These are phyloP conservation scores for Tetragonula clypearis DNA, from an alignment of 1,140 invertebrate species.

Conservation along the genomic window DNA sequence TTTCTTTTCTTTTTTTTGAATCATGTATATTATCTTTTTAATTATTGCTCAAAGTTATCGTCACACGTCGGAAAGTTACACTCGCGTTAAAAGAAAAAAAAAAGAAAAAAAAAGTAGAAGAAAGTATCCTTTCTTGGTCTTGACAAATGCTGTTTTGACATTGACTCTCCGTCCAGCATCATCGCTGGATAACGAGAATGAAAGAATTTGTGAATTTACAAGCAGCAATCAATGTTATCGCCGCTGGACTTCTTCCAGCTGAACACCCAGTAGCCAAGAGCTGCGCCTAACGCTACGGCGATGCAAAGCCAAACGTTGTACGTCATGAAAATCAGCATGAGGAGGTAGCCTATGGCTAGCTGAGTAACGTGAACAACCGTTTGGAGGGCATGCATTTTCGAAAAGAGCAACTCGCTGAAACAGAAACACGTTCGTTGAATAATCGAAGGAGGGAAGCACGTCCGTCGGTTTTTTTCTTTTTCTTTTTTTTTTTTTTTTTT, in stretches of 20 bases:
- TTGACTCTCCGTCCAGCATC: neutral
- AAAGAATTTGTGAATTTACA: slow-evolving; percentile 15
- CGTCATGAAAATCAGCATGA: slow-evolving; percentile 91
- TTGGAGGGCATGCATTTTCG: slow-evolving; percentile 83
- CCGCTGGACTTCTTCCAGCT: slow-evolving; percentile 83
- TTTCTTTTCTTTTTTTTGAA: too few relatives aligned
- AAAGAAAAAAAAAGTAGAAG: too few relatives aligned
- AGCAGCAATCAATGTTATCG: slow-evolving; percentile 70
- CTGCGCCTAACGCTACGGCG: slow-evolving; percentile 84
- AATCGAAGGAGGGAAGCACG: too few relatives aligned
- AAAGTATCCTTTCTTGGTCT: neutral
- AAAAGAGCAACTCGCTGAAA: slow-evolving; percentile 78
- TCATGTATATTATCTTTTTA: too few relatives aligned
- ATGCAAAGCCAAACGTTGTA: slow-evolving; percentile 88
- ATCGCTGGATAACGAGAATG: too few relatives aligned
- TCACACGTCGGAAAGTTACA: too few relatives aligned
- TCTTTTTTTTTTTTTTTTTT: too few relatives aligned
- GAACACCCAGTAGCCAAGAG: slow-evolving; percentile 86
- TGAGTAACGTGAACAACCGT: slow-evolving; percentile 87
- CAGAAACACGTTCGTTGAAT: slow-evolving; percentile 7
- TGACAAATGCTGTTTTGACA: neutral
- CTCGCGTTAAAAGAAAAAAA: too few relatives aligned
- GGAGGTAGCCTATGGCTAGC: slow-evolving; percentile 85
- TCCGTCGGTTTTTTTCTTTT: neutral
- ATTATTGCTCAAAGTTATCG: too few relatives aligned